Percentiles rank a stretch among this genome's conserved stretches.
phyloP scores from a whole-genome alignment of 2,888 invertebrate species.

The Vanessa cardui region DNA sequence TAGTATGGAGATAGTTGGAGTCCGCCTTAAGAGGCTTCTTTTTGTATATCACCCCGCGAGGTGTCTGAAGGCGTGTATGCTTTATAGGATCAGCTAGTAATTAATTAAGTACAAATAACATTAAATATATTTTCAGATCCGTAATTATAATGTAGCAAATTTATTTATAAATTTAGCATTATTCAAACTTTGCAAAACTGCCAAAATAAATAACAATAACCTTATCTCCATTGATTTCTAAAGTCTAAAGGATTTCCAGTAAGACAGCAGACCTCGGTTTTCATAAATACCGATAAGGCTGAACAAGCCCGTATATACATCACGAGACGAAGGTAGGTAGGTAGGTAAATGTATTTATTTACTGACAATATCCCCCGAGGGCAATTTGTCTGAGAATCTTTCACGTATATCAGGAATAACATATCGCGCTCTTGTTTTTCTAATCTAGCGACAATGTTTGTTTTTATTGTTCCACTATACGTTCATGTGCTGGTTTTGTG shows the following conservation, averaged over 20 bases:
- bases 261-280: not conserved
- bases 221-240: not conserved
- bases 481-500: not conserved
- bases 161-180: too few relatives aligned
- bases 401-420: slow-evolving; percentile 11
- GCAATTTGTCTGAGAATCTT: slow-evolving; percentile 8
- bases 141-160: too few relatives aligned
- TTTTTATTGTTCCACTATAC: not conserved
- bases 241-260: not conserved
- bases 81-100: too few relatives aligned
- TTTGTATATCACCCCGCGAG: too few relatives aligned
- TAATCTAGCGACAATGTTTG: slow-evolving; percentile 4
- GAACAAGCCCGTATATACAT: slow-evolving; percentile 9
- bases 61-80: too few relatives aligned
- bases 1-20: too few relatives aligned
- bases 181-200: not conserved
- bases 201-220: not conserved
- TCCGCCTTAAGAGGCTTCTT: too few relatives aligned
- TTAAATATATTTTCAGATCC: fast-evolving
- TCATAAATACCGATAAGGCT: slow-evolving; percentile 15
- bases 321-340: slow-evolving; percentile 12
- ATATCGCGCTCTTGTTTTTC: slow-evolving; percentile 12
- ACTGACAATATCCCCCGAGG: slow-evolving; percentile 6
- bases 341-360: slow-evolving; percentile 12
- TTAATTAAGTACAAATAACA: too few relatives aligned